Conservation (phyloP, 2,888 invertebrate species). For the Monopis laevigella region DNA sequence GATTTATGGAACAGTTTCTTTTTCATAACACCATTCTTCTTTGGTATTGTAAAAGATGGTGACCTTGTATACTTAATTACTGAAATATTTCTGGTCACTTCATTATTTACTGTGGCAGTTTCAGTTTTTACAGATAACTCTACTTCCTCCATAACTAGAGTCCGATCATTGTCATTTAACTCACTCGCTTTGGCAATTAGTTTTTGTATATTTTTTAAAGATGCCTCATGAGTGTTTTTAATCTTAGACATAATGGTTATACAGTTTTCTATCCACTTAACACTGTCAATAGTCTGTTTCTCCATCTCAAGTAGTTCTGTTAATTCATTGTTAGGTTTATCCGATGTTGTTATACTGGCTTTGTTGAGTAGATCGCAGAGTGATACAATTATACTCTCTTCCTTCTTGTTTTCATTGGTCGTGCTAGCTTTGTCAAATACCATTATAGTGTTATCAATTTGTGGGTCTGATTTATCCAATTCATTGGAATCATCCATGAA, state of each 20-base stretch:
- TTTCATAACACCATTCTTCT: constrained; percentile 35
- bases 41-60: constrained; percentile 49
- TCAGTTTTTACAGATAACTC: constrained; percentile 1
- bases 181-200: constrained; percentile 24
- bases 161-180: constrained; percentile 24
- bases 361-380: constrained; percentile 46
- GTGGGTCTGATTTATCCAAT: constrained; percentile 28
- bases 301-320: constrained; percentile 35
- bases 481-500: constrained; percentile 36
- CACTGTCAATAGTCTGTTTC: constrained; percentile 32
- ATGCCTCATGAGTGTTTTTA: constrained; percentile 34
- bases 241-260: constrained; percentile 32
- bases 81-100: constrained; percentile 19
- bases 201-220: constrained; percentile 34
- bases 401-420: constrained; percentile 31
- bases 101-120: not conserved
- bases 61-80: constrained; percentile 34
- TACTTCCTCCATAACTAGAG: constrained; percentile 20
- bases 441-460: constrained; percentile 43
- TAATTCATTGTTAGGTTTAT: constrained; percentile 27
- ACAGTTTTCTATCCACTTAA: constrained; percentile 36
- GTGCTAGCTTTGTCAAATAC: constrained; percentile 41
- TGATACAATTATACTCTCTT: constrained; percentile 47
- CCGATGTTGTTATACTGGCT: constrained; percentile 32
- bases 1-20: constrained; percentile 44